Base-by-base conservation (phyloP, 2,888 invertebrate genomes). In the Leptinotarsa peninsularis region DNA sequence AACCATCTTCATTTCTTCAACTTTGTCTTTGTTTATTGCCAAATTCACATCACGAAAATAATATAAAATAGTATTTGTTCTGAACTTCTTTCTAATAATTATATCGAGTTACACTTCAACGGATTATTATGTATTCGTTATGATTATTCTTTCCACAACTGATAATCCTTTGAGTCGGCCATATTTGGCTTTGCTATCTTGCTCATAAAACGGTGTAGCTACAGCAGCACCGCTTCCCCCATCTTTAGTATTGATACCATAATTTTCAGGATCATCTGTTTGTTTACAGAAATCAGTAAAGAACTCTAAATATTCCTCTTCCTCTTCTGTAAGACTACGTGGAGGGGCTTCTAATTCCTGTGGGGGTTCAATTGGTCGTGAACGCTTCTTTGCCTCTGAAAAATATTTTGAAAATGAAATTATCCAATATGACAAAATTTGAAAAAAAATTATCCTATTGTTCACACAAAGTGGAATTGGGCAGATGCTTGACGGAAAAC, bases 211-310 rank as follows among this genome's bases (percentile, higher is more conserved):
- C 2, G 33, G 15, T 63, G 63, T 27, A n/a, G 27, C n/a, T 2
- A 33, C 2, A 5, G 7, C 33, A 13, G 23, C 21, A 23, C 3
- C 4, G n/a, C 17, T n/a, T 43, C 4, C 13, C 10, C 1, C 7
- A 43, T 17, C 43, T 33, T 10, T 70, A 14, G 70, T 79, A 75
- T 85, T 77, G 49, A 85, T 84, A 2, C 84, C 85, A 73, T 82
- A 86, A 50, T 82, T 80, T 17, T 71, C 68, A 2, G 81, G 81
- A 78, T 84, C 79, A 67, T 86, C 85, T 2, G 80, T 82, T 52
- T 80, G 79, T 67, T 82, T 78, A 74, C 87, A 86, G 76, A 82
- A 86, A 72, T 86, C 85, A 1, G 85, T 86, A 78, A 88, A 88
- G 74, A 81, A 86, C 18, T 83, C 82, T 69, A 88, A 79, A 75